These are phyloP conservation scores for Oryzias woworae DNA, from an alignment of 2,113 vertebrate genomes.

Conservation along the genomic window DNA sequence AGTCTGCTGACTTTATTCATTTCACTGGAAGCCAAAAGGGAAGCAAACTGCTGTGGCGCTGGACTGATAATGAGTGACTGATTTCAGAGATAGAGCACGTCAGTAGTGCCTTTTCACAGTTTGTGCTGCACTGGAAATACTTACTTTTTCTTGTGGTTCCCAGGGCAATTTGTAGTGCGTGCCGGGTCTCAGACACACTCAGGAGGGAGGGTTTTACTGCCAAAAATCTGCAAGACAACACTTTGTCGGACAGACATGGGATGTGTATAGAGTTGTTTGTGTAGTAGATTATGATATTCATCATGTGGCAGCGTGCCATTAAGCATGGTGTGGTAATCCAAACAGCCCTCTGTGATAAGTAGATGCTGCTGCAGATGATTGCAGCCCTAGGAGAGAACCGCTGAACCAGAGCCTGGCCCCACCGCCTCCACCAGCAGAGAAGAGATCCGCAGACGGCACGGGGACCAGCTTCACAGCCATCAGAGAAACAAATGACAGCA, in stretches of 20 bases:
- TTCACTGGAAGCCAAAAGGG: slow-evolving; percentile 32
- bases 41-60: slow-evolving; percentile 23
- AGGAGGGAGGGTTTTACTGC: background rate
- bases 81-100: slow-evolving; percentile 25
- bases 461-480: slow-evolving; percentile 50
- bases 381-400: slow-evolving; percentile 54
- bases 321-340: slow-evolving; percentile 58
- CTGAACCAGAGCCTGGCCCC: slow-evolving; percentile 37
- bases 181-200: background rate
- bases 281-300: slow-evolving; percentile 54
- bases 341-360: slow-evolving; percentile 62
- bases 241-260: slow-evolving; percentile 17
- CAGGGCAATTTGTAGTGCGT: slow-evolving; percentile 14
- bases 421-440: slow-evolving; percentile 17
- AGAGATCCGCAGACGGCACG: slow-evolving; percentile 29
- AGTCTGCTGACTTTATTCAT: slow-evolving; percentile 41
- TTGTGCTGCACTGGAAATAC: slow-evolving; percentile 7
- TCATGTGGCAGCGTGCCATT: slow-evolving; percentile 55
- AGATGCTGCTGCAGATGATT: slow-evolving; percentile 60
- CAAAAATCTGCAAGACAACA: slow-evolving; percentile 15
- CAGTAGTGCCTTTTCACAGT: slow-evolving; percentile 4
- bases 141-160: slow-evolving; percentile 10
- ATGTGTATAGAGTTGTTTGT: slow-evolving; percentile 28
- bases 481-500: slow-evolving; percentile 47
- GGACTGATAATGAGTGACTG: slow-evolving; percentile 40